Percentiles rank a stretch among this genome's conserved stretches.
These are phyloP conservation scores for Platyscapa corneri DNA, from an alignment of 1,140 invertebrate genomes.

Conservation along the genomic window DNA sequence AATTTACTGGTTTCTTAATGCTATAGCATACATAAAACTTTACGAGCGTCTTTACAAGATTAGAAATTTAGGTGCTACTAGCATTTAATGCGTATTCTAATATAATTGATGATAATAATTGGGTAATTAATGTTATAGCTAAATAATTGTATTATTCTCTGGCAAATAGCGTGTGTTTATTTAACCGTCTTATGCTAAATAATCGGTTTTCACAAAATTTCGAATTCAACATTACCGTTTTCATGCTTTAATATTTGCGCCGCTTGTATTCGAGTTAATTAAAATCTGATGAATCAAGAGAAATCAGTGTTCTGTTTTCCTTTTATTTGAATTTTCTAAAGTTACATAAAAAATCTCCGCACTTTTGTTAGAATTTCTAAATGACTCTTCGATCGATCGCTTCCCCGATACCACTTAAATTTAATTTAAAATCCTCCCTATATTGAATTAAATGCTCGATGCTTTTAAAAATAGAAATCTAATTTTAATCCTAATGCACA, in stretches of 20 bases:
- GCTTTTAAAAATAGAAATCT: neutral
- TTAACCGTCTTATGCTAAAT: neutral
- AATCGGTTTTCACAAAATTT: neutral
- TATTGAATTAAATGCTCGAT: neutral
- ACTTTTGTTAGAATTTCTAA: neutral
- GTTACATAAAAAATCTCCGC: neutral
- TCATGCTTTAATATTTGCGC: neutral
- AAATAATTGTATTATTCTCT: neutral
- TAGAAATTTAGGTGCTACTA: conserved; percentile 32
- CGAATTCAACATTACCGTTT: neutral
- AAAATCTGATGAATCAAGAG: neutral
- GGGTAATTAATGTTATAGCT: neutral
- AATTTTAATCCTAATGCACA: neutral
- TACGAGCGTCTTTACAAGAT: conserved; percentile 44
- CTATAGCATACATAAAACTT: conserved; percentile 35
- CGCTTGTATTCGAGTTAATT: too few relatives aligned
- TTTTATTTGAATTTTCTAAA: neutral
- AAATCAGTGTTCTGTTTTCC: neutral
- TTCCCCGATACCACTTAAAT: neutral
- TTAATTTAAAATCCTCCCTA: neutral
- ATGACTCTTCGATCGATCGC: neutral
- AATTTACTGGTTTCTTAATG: conserved; percentile 47
- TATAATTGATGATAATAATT: conserved; percentile 9
- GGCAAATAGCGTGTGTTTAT: neutral
- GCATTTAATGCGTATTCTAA: conserved; percentile 30